phyloP scores from a whole-genome alignment of 2,888 invertebrate genomes.

The Drosophila greeni region DNA sequence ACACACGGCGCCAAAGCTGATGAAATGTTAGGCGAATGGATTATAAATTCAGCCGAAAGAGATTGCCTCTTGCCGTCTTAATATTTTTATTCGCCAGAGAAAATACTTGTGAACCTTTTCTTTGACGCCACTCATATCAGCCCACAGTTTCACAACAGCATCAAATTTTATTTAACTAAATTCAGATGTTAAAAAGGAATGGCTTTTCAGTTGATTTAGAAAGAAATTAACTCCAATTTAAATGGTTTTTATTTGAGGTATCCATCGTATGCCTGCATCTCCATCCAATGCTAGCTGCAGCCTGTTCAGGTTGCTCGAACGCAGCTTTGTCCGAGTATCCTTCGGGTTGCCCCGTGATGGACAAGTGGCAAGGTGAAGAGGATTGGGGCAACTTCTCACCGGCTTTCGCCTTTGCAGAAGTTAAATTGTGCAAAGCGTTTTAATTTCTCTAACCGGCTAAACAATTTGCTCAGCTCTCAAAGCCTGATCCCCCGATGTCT shows the following conservation, averaged over 20 bases:
- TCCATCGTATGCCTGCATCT: not conserved
- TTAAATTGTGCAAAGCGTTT: slow-evolving; percentile 58
- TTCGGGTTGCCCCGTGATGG: not conserved
- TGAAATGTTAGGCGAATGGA: slow-evolving; percentile 46
- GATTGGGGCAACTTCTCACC: not conserved
- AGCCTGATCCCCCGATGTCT: slow-evolving; percentile 33
- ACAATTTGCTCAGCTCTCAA: slow-evolving; percentile 42
- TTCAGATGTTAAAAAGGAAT: not conserved
- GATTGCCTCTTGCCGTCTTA: slow-evolving; percentile 18
- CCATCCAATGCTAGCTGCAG: slow-evolving; percentile 6
- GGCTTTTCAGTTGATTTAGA: not conserved
- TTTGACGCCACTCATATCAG: slow-evolving; percentile 5
- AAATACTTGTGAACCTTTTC: slow-evolving; percentile 1
- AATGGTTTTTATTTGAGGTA: not conserved
- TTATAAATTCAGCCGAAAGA: slow-evolving; percentile 39
- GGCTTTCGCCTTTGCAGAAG: slow-evolving; percentile 1
- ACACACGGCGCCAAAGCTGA: slow-evolving; percentile 41
- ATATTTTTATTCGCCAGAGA: slow-evolving; percentile 7
- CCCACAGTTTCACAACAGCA: not conserved
- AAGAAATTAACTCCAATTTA: not conserved
- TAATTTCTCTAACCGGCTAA: slow-evolving; percentile 46
- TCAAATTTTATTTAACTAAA: not conserved
- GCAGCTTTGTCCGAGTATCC: not conserved
- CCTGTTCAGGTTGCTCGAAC: slow-evolving; percentile 2
- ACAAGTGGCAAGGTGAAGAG: not conserved